Conservation (phyloP, 2,797 vertebrate species). For the Jordanella pulchra region DNA sequence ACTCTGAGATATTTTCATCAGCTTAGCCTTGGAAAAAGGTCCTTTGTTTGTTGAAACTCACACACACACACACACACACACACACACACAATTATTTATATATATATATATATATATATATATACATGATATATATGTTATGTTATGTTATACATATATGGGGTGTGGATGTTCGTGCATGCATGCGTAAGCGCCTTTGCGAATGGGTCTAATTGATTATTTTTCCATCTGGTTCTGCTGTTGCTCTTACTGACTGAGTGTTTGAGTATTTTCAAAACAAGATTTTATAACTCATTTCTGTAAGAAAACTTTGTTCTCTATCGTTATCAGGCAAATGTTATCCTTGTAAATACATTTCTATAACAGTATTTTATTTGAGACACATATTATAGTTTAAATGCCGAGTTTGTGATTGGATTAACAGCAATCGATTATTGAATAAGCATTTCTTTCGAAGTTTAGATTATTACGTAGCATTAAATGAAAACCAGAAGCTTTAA, state of each 20-base stretch:
- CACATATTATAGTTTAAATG: neutral
- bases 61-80: no score
- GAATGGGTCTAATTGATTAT: constrained; percentile 53
- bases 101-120: no score
- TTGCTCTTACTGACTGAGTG: constrained; percentile 8
- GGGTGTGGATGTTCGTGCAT: neutral
- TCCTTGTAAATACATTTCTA: no score
- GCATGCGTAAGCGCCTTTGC: no score
- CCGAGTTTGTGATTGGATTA: constrained; percentile 3
- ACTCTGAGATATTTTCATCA: no score
- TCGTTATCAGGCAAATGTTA: neutral
- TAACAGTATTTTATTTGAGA: neutral
- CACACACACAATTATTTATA: constrained; percentile 37
- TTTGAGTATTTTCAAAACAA: neutral
- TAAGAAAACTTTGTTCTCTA: neutral
- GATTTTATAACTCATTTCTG: constrained; percentile 22
- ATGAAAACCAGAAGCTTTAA: neutral
- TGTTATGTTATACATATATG: no score
- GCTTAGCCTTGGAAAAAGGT: no score
- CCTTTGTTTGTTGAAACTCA: no score
- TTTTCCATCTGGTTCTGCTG: constrained; percentile 61
- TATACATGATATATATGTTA: no score
- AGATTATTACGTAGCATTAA: neutral
- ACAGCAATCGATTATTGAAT: neutral
- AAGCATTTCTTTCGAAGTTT: neutral